These are phyloP conservation scores for Centruroides vittatus DNA, from an alignment of 1,140 invertebrate genomes.

Conservation along the genomic window DNA sequence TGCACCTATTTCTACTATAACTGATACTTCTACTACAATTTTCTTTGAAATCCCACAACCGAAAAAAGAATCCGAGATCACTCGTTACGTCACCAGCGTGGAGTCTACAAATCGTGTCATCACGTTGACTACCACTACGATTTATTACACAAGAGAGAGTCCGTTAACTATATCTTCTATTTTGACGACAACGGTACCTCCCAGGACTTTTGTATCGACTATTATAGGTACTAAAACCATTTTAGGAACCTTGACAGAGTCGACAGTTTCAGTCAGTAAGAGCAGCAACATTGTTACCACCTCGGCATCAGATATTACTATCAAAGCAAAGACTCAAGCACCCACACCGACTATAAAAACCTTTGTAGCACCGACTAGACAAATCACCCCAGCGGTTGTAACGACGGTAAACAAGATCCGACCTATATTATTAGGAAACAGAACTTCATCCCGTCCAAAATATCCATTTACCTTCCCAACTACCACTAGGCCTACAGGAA, in stretches of 20 bases:
- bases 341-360: no score
- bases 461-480: not conserved
- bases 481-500: not conserved
- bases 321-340: no score
- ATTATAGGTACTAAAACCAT: constrained; percentile 20
- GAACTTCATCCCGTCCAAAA: not conserved
- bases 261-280: no score
- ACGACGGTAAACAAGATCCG: not conserved
- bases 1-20: not conserved
- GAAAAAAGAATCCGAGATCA: constrained; percentile 3
- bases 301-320: no score
- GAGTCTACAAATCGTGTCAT: constrained; percentile 19
- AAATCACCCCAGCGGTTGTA: no score
- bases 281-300: no score
- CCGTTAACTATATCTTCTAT: constrained; percentile 22
- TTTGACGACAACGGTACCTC: constrained; percentile 21
- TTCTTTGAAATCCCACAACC: constrained; percentile 12
- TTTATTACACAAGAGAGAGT: constrained; percentile 21
- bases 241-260: constrained; percentile 2
- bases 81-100: constrained; percentile 19
- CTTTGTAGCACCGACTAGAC: no score
- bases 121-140: constrained; percentile 20
- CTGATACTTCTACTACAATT: constrained; percentile 14
- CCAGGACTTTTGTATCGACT: constrained; percentile 21
- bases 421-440: not conserved